Base-by-base conservation (phyloP, 2,888 invertebrate genomes). In the Gymnocheta viridis region DNA sequence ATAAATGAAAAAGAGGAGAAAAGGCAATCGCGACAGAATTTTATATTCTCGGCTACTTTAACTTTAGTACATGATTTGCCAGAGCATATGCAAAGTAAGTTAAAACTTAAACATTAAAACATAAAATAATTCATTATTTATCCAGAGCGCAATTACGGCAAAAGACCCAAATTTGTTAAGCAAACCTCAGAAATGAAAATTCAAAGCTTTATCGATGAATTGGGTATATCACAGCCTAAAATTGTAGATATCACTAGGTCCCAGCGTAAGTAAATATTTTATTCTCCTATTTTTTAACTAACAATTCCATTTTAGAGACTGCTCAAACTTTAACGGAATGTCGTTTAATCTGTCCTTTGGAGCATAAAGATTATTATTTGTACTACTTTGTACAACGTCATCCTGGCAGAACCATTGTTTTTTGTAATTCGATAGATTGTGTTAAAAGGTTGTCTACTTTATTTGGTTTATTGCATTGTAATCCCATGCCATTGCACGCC, bases 1-100 rank as follows among this genome's bases (percentile, higher is more conserved):
- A 93, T 99, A 6, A 98, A 99, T 91, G 92, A 93, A 14, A 95
- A 96, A 87, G 94, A 94, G 47, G 89, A 88, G 0, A 94, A 93
- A 49, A 92, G 93, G 22, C 92, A 93, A 67, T 89, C 93, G 41
- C 93, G 99, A 2, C 99, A 99, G 92, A 98, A 96, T 89, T 98
- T 99, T 90, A 96, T 99, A 0, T 99, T 99, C 93, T 99, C 99
- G 0, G 99, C 99, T 14, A 99, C 99, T 0, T 93, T 99, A 35
- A 98, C 99, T 0, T 92, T 99, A 89, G 96, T 98, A 0, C 98
- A 98, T 86, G 96, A 97, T 74, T 93, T 98, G 51, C 96, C 97
- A 0, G 93, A 94, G 32, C 95, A 96, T 91, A 92, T 96, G 91
- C 93, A 93, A 87, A 94, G 94, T 86, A 95, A 86, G 87, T 70